phyloP scores from a whole-genome alignment of 2,888 invertebrate species.

The Prosopocoilus inquinatus region DNA sequence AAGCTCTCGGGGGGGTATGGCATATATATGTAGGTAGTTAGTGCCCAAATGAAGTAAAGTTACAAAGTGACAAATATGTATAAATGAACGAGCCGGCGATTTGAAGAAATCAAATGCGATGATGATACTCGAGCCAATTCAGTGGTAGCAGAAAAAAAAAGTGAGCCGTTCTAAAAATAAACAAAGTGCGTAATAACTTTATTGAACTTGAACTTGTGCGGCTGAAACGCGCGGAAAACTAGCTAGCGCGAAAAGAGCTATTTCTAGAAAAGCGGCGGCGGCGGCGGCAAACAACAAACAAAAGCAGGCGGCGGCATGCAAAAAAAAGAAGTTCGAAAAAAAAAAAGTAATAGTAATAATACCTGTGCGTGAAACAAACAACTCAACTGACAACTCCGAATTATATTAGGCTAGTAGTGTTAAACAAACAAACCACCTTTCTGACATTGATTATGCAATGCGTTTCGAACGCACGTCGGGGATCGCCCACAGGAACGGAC shows the following conservation, averaged over 20 bases:
- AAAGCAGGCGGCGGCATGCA: too few relatives aligned
- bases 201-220: constrained; percentile 18
- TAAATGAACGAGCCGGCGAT: background rate
- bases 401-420: background rate
- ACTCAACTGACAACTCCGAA: background rate
- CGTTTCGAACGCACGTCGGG: constrained; percentile 33
- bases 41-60: too few relatives aligned
- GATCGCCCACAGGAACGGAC: constrained; percentile 30
- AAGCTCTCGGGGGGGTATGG: too few relatives aligned
- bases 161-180: constrained; percentile 7
- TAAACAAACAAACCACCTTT: constrained; percentile 35
- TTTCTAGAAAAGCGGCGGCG: too few relatives aligned
- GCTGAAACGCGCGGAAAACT: too few relatives aligned
- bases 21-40: too few relatives aligned
- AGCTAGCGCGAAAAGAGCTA: too few relatives aligned
- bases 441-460: constrained; percentile 42
- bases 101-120: background rate
- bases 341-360: too few relatives aligned
- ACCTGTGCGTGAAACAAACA: too few relatives aligned
- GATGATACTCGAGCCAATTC: constrained; percentile 7
- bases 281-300: too few relatives aligned
- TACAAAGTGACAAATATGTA: too few relatives aligned
- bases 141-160: background rate
- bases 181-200: constrained; percentile 18
- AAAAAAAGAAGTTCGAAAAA: too few relatives aligned